A percentile compares a stretch with the other conserved stretches of the same genome.
phyloP scores from a whole-genome alignment of 2,888 invertebrate species.

The Epirrita christyi region DNA sequence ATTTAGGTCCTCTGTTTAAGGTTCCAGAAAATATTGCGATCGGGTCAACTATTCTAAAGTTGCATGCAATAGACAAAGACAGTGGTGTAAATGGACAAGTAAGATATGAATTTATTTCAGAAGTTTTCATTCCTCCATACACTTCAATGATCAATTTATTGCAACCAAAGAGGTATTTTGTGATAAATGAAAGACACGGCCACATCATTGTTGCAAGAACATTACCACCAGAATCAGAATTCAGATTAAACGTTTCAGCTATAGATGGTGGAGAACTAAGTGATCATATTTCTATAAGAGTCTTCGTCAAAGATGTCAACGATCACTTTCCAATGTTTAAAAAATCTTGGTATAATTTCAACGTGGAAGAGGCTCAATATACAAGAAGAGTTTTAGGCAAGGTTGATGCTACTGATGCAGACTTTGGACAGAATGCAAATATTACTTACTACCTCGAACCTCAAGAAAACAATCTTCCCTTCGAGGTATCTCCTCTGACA shows the following conservation, averaged over 20 bases:
- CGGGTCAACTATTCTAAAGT: conserved; percentile 87
- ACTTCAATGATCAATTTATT: conserved; percentile 67
- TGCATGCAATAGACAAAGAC: conserved; percentile 90
- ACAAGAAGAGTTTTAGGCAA: conserved; percentile 89
- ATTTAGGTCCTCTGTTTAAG: conserved; percentile 86
- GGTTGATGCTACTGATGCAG: conserved; percentile 91
- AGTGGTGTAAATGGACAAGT: conserved; percentile 88
- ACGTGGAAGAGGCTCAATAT: conserved; percentile 92
- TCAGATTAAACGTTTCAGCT: conserved; percentile 90
- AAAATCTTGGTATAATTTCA: conserved; percentile 93
- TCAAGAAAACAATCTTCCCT: conserved; percentile 83
- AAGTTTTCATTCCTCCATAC: conserved; percentile 86
- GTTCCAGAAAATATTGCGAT: conserved; percentile 90
- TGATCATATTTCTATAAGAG: conserved; percentile 88
- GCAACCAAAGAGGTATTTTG: conserved; percentile 87
- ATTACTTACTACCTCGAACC: conserved; percentile 88
- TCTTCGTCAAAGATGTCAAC: conserved; percentile 92
- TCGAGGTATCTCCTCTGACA: conserved; percentile 87
- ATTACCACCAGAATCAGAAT: conserved; percentile 90
- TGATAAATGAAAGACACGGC: conserved; percentile 90
- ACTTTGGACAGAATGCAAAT: conserved; percentile 92
- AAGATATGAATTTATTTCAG: conserved; percentile 88
- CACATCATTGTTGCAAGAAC: conserved; percentile 89
- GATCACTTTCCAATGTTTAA: conserved; percentile 93
- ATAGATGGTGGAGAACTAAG: conserved; percentile 90